Evolutionary conservation across 2,888 invertebrate genomes (phyloP), one percentile per base, ranked within the genome.

Genomic region (Isotomurus palustris): DNA sequence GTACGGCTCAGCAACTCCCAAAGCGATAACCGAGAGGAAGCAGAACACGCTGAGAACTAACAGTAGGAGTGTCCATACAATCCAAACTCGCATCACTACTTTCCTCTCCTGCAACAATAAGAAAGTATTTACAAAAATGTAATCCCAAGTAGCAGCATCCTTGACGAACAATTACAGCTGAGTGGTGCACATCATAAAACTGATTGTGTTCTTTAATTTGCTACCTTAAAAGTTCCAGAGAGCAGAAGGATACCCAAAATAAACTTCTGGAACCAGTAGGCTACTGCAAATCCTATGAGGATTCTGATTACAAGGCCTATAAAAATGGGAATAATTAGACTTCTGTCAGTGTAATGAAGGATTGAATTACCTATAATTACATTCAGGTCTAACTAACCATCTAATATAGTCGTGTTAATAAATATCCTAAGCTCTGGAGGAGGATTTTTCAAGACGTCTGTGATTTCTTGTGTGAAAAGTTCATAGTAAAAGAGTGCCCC

Each of bases 191-290:
- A n/a, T n/a, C n/a, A n/a, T n/a, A n/a, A n/a, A n/a, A n/a, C n/a
- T n/a, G n/a, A n/a, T n/a, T n/a, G n/a, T n/a, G n/a, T n/a, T n/a
- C n/a, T n/a, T n/a, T n/a, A n/a, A n/a, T n/a, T n/a, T n/a, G n/a
- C n/a, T 54, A 62, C 62, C 35, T 53, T 51, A 14, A 51, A 38
- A 17, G 44, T 41, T 19, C 55, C 56, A 17, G 56, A 22, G 6
- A 62, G 29, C 2, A 62, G 41, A 6, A 59, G 29, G n/a, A 53
- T 24, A 1, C 48, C 56, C 19, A 62, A 21, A 1, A 22, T 43
- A 3, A 62, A 21, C 24, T 56, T 59, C 41, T 62, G 62, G 22
- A 59, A 21, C 41, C 53, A 56, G 29, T 62, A 59, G 12, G 56
- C 45, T 17, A 28, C 47, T 32, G 32, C 25, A 40, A 50, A 59